Percentiles rank a stretch among this genome's conserved stretches.
These are phyloP conservation scores for Brevimyrus niger DNA, from an alignment of 2,113 vertebrate species.

Conservation along the genomic window DNA sequence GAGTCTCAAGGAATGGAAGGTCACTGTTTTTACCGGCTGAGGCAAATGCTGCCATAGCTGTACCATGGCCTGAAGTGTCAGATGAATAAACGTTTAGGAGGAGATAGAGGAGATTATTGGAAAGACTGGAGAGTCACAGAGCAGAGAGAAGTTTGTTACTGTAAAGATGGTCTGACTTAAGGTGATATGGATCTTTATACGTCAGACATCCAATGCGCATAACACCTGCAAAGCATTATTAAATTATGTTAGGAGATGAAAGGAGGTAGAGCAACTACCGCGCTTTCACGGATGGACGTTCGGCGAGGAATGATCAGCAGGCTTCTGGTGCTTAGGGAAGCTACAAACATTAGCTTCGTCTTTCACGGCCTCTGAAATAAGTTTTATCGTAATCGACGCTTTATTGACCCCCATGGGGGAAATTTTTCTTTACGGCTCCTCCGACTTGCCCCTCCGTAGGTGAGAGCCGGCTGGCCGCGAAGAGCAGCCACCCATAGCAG, in stretches of 20 bases:
- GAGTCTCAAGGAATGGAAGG: not conserved
- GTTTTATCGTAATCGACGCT: not conserved
- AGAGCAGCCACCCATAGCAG: too few species aligned
- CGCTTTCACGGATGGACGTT: slow-evolving; percentile 4
- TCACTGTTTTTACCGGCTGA: not conserved
- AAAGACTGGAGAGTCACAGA: not conserved
- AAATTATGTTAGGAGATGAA: not conserved
- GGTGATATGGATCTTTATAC: not conserved
- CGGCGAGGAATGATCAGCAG: not conserved
- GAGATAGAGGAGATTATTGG: not conserved
- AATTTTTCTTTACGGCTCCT: too few species aligned
- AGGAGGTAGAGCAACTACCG: not conserved
- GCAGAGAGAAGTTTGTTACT: not conserved
- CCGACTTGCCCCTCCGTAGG: too few species aligned
- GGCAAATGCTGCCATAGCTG: not conserved
- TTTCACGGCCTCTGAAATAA: not conserved
- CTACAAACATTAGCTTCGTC: not conserved
- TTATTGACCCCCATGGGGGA: too few species aligned
- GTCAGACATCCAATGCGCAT: not conserved
- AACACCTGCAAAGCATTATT: not conserved
- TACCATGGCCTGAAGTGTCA: not conserved
- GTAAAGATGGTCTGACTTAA: not conserved
- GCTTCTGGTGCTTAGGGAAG: not conserved
- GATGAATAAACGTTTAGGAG: not conserved
- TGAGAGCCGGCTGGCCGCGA: too few species aligned